Percentiles rank a stretch among this genome's conserved stretches.
Evolutionary conservation across 1,140 invertebrate genomes (phyloP).

Genomic region (Drosophila burlai): DNA sequence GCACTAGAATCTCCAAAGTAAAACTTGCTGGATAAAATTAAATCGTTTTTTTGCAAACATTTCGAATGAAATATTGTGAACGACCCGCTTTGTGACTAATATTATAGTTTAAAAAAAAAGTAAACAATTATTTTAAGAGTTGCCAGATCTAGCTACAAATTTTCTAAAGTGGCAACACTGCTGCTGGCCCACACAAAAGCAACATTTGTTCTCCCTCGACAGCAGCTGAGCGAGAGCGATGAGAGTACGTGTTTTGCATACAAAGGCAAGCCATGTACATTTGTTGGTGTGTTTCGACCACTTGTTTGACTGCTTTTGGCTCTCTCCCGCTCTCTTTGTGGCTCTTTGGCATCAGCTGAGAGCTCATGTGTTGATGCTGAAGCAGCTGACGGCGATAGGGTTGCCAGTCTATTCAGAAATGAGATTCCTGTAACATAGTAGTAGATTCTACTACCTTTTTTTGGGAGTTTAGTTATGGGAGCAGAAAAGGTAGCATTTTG

Average conservation of each 20-base stretch:
- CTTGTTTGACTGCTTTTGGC: conserved; percentile 69
- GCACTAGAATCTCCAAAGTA: neutral
- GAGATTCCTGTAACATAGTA: neutral
- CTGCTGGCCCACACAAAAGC: neutral
- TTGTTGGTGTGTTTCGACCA: conserved; percentile 52
- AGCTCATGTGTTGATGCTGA: conserved; percentile 41
- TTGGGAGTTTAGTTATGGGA: neutral
- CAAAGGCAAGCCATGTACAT: conserved; percentile 45
- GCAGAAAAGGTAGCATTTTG: neutral
- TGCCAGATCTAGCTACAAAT: neutral
- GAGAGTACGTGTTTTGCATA: conserved; percentile 65
- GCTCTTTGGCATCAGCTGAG: conserved; percentile 60
- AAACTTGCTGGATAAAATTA: neutral
- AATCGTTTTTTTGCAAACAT: neutral
- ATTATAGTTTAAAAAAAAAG: neutral
- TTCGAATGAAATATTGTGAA: no score
- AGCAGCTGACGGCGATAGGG: conserved; percentile 65
- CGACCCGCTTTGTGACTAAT: neutral
- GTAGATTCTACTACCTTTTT: conserved; percentile 41
- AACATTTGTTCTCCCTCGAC: neutral
- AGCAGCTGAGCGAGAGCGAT: conserved; percentile 19
- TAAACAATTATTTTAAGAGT: neutral
- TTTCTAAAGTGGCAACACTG: neutral
- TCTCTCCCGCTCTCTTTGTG: conserved; percentile 10
- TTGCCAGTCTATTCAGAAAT: conserved; percentile 48